Percentiles rank a stretch among this genome's conserved stretches.
Conservation (phyloP, 2,888 invertebrate species). For the Mythimna lalbum region DNA sequence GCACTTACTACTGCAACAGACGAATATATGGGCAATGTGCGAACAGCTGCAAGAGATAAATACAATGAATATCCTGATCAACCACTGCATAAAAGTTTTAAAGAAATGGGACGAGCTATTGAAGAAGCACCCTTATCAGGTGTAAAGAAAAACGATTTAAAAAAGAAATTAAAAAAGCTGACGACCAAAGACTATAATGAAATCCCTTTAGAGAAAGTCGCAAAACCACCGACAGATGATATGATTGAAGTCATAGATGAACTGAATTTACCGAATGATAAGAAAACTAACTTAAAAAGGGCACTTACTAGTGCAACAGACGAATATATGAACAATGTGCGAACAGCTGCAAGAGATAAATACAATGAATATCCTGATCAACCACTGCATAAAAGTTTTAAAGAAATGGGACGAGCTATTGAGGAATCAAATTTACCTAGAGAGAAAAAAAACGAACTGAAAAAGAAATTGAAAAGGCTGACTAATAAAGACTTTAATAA, state of each 20-base stretch:
- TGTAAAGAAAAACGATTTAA: too few species aligned
- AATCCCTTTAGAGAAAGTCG: background rate
- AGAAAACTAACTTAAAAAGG: conserved; percentile 14
- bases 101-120: background rate
- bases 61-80: too few species aligned
- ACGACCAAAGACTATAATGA: too few species aligned
- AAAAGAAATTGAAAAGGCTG: conserved; percentile 5
- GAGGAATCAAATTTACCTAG: background rate
- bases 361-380: too few species aligned
- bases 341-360: too few species aligned
- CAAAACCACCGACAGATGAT: conserved; percentile 4
- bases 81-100: background rate
- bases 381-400: background rate
- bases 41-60: too few species aligned
- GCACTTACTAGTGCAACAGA: conserved; percentile 6
- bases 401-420: background rate
- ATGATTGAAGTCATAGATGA: conserved; percentile 26
- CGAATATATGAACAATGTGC: conserved; percentile 11
- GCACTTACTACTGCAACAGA: conserved; percentile 9
- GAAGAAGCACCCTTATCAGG: too few species aligned
- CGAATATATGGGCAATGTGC: conserved; percentile 10
- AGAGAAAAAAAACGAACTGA: conserved; percentile 5
- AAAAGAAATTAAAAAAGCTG: too few species aligned
- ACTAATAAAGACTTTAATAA: background rate
- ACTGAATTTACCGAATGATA: conserved; percentile 19